Percentiles rank a stretch among this genome's conserved stretches.
phyloP scores from a whole-genome alignment of 1,140 invertebrate genomes.

The Neuroterus valhalla region DNA sequence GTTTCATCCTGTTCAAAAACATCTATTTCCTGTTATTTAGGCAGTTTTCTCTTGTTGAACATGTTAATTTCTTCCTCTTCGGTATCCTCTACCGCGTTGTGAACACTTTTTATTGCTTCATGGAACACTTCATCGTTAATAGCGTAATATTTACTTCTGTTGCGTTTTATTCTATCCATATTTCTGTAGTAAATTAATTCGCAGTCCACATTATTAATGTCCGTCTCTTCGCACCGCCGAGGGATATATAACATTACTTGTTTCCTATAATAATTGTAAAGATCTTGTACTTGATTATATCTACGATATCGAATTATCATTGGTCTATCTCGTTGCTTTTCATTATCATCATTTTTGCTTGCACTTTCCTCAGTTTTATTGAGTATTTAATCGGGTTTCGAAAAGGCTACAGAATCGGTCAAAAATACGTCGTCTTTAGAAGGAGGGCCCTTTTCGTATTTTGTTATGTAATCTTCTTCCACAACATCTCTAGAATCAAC shows the following conservation, averaged over 20 bases:
- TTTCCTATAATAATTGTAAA: not conserved
- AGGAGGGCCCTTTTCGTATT: not conserved
- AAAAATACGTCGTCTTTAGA: not conserved
- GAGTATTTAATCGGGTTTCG: not conserved
- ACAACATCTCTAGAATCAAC: not conserved
- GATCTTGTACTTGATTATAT: not conserved
- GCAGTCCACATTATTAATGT: not conserved
- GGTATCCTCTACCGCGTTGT: not conserved
- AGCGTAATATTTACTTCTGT: not conserved
- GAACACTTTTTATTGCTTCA: not conserved
- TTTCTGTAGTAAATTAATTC: not conserved
- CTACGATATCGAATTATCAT: no score
- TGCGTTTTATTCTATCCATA: not conserved
- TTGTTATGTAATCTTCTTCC: not conserved
- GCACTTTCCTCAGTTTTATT: no score
- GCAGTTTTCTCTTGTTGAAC: not conserved
- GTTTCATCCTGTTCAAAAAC: not conserved
- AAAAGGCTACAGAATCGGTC: not conserved
- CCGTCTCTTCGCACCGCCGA: not conserved
- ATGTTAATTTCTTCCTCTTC: conserved; percentile 2
- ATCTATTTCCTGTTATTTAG: not conserved
- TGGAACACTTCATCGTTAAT: not conserved
- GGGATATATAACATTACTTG: not conserved
- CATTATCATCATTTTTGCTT: not conserved
- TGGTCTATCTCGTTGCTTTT: not conserved